A percentile compares a stretch with the other conserved stretches of the same genome.
Evolutionary conservation across 2,113 vertebrate genomes (phyloP).

Genomic region (Entosphenus tridentatus): DNA sequence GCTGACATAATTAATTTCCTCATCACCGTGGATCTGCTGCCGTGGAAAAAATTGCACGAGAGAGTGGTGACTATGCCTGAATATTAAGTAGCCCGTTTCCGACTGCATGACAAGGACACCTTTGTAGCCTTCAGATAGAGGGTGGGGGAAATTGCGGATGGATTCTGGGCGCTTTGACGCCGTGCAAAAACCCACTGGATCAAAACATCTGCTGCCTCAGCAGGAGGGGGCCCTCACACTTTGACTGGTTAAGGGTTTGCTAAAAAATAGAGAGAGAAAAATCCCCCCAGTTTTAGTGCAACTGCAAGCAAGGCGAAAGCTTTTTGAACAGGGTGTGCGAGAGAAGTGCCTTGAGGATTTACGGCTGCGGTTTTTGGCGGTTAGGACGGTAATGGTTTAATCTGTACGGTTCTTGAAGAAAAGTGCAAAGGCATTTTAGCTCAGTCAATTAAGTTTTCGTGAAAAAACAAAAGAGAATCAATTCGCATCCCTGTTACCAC

Average conservation of each 20-base stretch:
- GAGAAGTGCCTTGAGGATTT: no score
- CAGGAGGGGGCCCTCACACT: neutral
- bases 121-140: neutral
- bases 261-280: neutral
- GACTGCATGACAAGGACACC: slow-evolving; percentile 2
- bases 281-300: neutral
- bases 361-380: no score
- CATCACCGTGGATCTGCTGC: neutral
- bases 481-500: no score
- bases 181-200: neutral
- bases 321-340: no score
- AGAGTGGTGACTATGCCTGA: slow-evolving; percentile 3
- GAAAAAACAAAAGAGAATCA: no score
- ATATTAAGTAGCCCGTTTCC: slow-evolving; percentile 4
- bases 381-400: no score
- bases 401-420: no score
- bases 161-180: neutral
- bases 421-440: no score
- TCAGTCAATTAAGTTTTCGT: no score
- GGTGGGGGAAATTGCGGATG: neutral
- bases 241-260: neutral
- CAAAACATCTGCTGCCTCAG: neutral
- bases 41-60: slow-evolving; percentile 5
- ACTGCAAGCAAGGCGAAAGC: no score
- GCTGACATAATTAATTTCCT: slow-evolving; percentile 5